Base-by-base conservation (phyloP, 1,140 invertebrate genomes). In the Kradibia gibbosae region DNA sequence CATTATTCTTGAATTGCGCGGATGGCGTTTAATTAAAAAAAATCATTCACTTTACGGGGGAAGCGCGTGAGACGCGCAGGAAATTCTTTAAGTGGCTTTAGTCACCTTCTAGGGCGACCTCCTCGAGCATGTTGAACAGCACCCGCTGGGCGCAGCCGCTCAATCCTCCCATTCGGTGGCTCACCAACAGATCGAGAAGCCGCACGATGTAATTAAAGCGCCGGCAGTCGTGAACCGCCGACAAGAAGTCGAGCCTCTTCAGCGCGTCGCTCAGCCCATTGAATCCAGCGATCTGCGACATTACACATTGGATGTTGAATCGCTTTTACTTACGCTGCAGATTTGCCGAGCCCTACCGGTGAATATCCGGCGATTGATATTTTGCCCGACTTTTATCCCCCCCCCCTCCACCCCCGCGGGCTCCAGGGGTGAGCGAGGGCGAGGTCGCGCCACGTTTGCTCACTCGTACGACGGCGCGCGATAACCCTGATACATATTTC, bases 121-220 rank as follows among this genome's bases (percentile, higher is more conserved):
- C 96, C 91, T 99, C 98, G 74, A 99, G 92, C 94, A 99, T 98
- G 86, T 94, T 95, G 84, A 99, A 94, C 28, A 99, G 93, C 71
- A 97, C 94, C 88, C 98, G 97, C 89, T 99, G 97, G 42, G 97
- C 97, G 85, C 96, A 97, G 34, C 98, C 98, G 83, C 97, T 97
- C 34, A 99, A 92, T 76, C 95, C 95, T 71, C 90, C 90, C 90
- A 91, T 91, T 80, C 90, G 88, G 77, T 91, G 90, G 65, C 96
- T 95, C 48, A 99, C 95, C 57, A 99, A 92, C 42, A 99, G 92
- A 88, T 98, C 95, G 76, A 99, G 91, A 50, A 99, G 92, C 85
- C 98, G 97, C 87, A 97, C 98, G 85, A 99, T 98, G 90, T 99
- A 99, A 90, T 98, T 98, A 91, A 99, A 99, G 75, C 98, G 93